A percentile compares a stretch with the other conserved stretches of the same genome.
These are phyloP conservation scores for Ceratina calcarata DNA, from an alignment of 1,140 invertebrate species.

Conservation along the genomic window DNA sequence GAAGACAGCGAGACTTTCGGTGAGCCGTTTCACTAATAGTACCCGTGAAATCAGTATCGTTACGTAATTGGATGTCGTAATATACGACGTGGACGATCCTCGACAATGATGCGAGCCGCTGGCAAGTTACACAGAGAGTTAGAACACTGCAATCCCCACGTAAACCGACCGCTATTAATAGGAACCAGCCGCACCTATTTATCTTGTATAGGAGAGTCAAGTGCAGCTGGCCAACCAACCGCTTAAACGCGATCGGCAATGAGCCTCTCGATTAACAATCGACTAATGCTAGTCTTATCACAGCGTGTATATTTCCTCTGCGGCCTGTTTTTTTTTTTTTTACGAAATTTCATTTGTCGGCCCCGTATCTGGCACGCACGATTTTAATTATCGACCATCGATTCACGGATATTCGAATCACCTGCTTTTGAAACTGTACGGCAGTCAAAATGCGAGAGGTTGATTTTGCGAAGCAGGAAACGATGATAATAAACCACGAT, in stretches of 20 bases:
- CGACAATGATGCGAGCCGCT: slow-evolving; percentile 21
- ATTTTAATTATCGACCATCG: too few relatives aligned
- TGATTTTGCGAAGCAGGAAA: slow-evolving; percentile 2
- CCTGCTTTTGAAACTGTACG: too few relatives aligned
- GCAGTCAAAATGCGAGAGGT: too few relatives aligned
- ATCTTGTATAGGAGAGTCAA: slow-evolving; percentile 64
- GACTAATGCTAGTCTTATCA: neutral
- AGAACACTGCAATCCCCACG: slow-evolving; percentile 33
- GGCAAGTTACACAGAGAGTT: slow-evolving; percentile 20
- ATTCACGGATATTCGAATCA: too few relatives aligned
- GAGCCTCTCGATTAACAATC: slow-evolving; percentile 35
- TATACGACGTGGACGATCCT: slow-evolving; percentile 44
- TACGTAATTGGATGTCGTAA: slow-evolving; percentile 18
- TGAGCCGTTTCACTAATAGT: too few relatives aligned
- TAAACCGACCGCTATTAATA: slow-evolving; percentile 64
- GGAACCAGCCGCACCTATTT: slow-evolving; percentile 64
- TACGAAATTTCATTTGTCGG: neutral
- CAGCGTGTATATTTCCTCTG: too few relatives aligned
- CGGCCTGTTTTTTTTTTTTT: neutral
- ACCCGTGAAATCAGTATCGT: neutral
- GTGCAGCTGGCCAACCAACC: slow-evolving; percentile 49
- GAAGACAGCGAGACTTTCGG: neutral
- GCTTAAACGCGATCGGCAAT: slow-evolving; percentile 17
- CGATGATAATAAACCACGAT: neutral
- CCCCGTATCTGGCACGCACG: neutral